Evolutionary conservation across 1,140 invertebrate genomes (phyloP).

Genomic region (Drosophila erecta): DNA sequence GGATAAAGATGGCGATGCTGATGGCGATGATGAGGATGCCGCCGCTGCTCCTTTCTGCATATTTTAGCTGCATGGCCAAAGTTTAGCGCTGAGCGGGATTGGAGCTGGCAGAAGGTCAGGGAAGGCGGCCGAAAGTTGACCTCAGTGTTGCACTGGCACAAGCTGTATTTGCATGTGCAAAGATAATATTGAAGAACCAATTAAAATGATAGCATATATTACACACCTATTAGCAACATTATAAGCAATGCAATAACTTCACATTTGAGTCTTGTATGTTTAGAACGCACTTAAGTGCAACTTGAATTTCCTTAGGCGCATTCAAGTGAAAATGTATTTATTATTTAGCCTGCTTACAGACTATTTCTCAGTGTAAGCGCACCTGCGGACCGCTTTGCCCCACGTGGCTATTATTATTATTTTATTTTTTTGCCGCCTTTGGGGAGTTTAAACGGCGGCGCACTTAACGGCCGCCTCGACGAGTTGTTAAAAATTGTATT

Average conservation of each 20-base stretch:
- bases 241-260: too few species aligned
- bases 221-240: too few species aligned
- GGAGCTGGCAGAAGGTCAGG: conserved; percentile 40
- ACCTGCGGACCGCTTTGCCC: conserved; percentile 23
- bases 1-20: conserved; percentile 11
- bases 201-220: too few species aligned
- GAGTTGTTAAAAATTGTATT: conserved; percentile 81
- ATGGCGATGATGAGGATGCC: conserved; percentile 6
- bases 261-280: background rate
- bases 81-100: conserved; percentile 30
- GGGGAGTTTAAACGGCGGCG: conserved; percentile 74
- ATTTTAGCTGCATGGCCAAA: conserved; percentile 57
- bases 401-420: too few species aligned
- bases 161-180: background rate
- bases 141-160: background rate
- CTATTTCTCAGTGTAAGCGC: background rate
- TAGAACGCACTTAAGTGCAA: too few species aligned
- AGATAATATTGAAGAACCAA: background rate
- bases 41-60: conserved; percentile 53
- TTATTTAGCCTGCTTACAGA: too few species aligned
- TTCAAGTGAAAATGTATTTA: too few species aligned
- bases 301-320: background rate
- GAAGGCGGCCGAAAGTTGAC: conserved; percentile 1
- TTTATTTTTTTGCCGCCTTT: conserved; percentile 13
- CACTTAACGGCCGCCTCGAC: conserved; percentile 75